Conservation (phyloP, 2,888 invertebrate species). For the Dynastes grantii region DNA sequence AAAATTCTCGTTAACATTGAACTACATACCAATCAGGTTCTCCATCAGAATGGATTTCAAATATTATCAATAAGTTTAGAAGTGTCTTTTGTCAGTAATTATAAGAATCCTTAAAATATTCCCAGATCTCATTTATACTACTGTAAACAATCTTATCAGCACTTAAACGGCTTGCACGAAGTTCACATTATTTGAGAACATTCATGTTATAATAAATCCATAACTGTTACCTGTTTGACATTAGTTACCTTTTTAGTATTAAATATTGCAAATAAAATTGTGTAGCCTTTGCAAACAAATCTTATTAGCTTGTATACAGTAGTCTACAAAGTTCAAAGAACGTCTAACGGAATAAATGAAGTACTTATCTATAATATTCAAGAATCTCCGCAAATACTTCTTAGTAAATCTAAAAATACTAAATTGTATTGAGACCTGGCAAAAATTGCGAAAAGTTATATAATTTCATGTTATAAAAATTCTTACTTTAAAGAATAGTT, state of each 20-base stretch:
- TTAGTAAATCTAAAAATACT: too few species aligned
- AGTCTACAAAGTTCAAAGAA: too few species aligned
- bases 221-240: background rate
- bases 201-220: background rate
- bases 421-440: too few species aligned
- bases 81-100: background rate
- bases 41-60: background rate
- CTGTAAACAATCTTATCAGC: background rate
- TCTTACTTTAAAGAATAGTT: too few species aligned
- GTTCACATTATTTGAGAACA: background rate
- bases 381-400: too few species aligned
- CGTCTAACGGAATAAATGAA: too few species aligned
- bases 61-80: background rate
- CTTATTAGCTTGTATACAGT: too few species aligned
- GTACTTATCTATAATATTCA: too few species aligned
- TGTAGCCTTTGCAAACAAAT: too few species aligned
- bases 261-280: background rate
- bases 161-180: background rate
- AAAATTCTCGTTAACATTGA: slow-evolving; percentile 9
- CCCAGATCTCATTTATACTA: background rate
- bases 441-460: too few species aligned
- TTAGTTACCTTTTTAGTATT: background rate
- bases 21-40: background rate
- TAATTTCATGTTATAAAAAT: too few species aligned
- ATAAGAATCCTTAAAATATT: background rate